Base-by-base conservation (phyloP, 2,113 vertebrate species). In the Sphyrna mokarran region DNA sequence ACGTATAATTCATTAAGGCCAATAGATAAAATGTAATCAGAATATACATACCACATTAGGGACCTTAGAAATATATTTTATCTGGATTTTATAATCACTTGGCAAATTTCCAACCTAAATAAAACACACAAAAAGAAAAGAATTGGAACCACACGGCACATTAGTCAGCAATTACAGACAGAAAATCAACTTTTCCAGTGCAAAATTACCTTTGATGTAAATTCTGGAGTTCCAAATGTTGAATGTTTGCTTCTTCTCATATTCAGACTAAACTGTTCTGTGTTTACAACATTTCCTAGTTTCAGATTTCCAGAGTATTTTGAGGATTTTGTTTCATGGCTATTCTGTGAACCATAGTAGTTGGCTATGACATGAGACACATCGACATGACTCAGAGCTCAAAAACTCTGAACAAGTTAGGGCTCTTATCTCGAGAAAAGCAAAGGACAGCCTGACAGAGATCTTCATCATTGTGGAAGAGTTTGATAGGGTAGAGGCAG, bases 31-130 rank as follows among this genome's bases (percentile, higher is more conserved):
- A 69, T 69, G 6, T 18, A 37, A 18, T 26, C 43, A 14, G 26
- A n/a, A 61, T 95, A 58, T 95, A 95, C 94, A 72, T 95, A 95
- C 94, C 94, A 72, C 94, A 95, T 95, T 95, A 48, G 94, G 40
- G 40, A 95, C 10, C 72, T 95, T 95, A 72, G 94, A 72, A 95
- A 95, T 72, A 72, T 72, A 95, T 33, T 70, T 95, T 70, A 95
- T 95, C 68, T 95, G 66, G 40, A 95, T 95, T 95, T 70, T 72
- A 54, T 95, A 95, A 95, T 95, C 94, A 54, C 43, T 95, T 72
- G 94, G 69, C 69, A 95, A 95, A 43, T 95, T 76, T 70, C 94
- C 94, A 95, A 95, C 68, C 94, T 95, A 72, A 33, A 72, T 7
- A 90, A 9, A 95, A 94, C 37, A 94, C 10, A 95, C 72, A n/a